Percentiles rank a stretch among this genome's conserved stretches.
Conservation (phyloP, 2,113 vertebrate species). For the Acinonyx jubatus region DNA sequence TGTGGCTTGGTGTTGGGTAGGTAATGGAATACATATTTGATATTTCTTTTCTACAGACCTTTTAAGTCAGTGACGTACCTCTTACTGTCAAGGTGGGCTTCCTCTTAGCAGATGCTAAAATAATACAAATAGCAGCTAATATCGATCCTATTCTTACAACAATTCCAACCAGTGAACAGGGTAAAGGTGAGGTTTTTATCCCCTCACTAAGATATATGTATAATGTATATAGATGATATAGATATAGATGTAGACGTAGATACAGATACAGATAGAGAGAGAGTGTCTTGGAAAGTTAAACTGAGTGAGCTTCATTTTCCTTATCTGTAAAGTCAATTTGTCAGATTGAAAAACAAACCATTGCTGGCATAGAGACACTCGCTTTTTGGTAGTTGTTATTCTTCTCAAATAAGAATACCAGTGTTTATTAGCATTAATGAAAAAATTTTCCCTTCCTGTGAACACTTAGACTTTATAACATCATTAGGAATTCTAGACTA, state of each 20-base stretch:
- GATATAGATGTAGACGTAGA: rapidly evolving
- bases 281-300: not conserved
- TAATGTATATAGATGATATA: no score
- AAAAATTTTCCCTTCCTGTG: not conserved
- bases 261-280: not conserved
- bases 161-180: not conserved
- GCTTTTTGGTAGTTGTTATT: not conserved
- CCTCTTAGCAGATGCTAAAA: not conserved
- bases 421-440: not conserved
- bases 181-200: not conserved
- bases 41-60: not conserved
- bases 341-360: not conserved
- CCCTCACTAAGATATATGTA: not conserved
- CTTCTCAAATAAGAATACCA: not conserved
- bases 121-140: not conserved
- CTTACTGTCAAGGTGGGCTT: not conserved
- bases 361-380: not conserved
- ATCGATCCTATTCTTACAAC: not conserved
- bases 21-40: not conserved
- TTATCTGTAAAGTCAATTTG: not conserved
- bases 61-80: not conserved
- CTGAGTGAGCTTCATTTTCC: not conserved
- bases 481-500: not conserved
- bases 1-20: not conserved
- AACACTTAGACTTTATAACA: not conserved